Evolutionary conservation across 2,113 vertebrate species (phyloP).

Genomic region (Pyrgilauda ruficollis): DNA sequence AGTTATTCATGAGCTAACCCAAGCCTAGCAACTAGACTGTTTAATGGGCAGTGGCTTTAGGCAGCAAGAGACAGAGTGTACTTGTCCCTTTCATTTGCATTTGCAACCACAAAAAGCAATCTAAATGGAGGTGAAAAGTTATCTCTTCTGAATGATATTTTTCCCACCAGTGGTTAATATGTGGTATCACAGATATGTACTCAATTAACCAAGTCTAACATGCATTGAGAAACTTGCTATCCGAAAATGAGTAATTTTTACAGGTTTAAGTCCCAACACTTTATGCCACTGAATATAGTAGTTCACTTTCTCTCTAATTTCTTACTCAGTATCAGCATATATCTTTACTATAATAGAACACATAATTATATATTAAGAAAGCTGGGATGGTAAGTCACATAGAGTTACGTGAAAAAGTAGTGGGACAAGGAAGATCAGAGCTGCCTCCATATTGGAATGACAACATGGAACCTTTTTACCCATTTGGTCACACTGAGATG

Average conservation of each 20-base stretch:
- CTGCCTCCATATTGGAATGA: neutral
- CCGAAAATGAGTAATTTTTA: neutral
- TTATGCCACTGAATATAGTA: neutral
- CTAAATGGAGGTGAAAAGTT: neutral
- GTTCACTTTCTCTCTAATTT: neutral
- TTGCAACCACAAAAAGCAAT: neutral
- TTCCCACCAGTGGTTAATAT: neutral
- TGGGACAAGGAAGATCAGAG: neutral
- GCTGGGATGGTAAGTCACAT: neutral
- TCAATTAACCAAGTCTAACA: neutral
- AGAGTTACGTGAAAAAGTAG: neutral
- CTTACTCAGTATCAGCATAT: neutral
- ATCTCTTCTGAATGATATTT: neutral
- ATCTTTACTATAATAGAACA: neutral
- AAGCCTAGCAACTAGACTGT: neutral
- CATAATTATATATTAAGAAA: neutral
- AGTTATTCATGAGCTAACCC: slow-evolving; percentile 23
- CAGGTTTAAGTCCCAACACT: neutral
- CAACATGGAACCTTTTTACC: neutral
- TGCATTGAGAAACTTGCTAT: neutral
- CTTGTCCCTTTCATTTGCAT: neutral
- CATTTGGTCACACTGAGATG: neutral
- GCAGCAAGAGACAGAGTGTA: neutral
- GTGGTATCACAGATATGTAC: neutral
- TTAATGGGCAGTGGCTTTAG: slow-evolving; percentile 8